Percentiles rank a stretch among this genome's conserved stretches.
phyloP scores from a whole-genome alignment of 2,797 vertebrate species.

The Carcharodon carcharias region DNA sequence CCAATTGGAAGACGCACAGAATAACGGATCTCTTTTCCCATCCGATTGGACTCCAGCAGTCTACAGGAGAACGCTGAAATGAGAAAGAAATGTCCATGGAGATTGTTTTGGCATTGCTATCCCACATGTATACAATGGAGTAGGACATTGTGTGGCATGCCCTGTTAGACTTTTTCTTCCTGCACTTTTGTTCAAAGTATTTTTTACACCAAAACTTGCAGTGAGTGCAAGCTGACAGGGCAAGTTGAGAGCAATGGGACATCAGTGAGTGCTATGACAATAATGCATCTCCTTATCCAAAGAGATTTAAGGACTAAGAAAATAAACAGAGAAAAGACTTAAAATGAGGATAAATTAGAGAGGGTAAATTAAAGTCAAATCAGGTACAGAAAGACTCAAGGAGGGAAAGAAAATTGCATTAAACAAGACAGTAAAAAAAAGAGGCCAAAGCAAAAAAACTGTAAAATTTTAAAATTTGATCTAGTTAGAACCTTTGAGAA shows the following conservation, averaged over 20 bases:
- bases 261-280: neutral
- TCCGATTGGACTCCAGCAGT: neutral
- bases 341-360: neutral
- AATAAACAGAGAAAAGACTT: too few relatives aligned
- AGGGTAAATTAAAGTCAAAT: neutral
- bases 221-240: neutral
- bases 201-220: neutral
- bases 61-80: neutral
- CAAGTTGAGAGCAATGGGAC: neutral
- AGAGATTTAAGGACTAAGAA: neutral
- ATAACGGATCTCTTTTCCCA: neutral
- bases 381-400: neutral
- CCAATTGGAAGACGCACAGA: neutral
- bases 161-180: neutral
- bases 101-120: neutral
- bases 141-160: too few relatives aligned
- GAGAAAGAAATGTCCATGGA: neutral
- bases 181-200: neutral
- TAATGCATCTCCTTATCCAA: neutral
- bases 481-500: neutral
- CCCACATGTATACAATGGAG: neutral
- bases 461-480: neutral
- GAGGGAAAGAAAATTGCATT: neutral
- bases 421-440: neutral
- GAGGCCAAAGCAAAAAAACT: too few relatives aligned